Base-by-base conservation (phyloP, 2,797 vertebrate genomes). In the Pseudomugil gertrudae region DNA sequence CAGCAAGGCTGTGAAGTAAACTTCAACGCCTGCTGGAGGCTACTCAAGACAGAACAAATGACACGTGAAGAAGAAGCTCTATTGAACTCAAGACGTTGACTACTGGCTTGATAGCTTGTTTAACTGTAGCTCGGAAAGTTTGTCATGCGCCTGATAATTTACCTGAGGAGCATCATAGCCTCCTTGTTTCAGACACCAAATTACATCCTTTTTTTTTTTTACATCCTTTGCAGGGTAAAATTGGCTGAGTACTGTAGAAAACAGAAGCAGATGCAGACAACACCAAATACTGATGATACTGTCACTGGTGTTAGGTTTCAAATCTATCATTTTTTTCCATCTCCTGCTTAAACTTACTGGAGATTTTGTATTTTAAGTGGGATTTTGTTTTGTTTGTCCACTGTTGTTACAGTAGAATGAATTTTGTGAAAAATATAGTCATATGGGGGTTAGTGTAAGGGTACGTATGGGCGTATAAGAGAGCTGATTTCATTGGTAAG, bases 1-100 rank as follows among this genome's bases (percentile, higher is more conserved):
- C 83, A 75, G 72, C 84, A 29, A 4, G 64, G 38, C 67, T 78
- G 77, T 78, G 76, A 80, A 81, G 84, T 70, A 61, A 84, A 87
- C 80, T 72, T 65, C 78, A 54, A 64, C 29, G 55, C 57, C 76
- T 84, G 78, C 89, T 81, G 60, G 57, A 76, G 77, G 84, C 80
- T 69, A 32, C 23, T 63, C 48, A 54, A 58, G 45, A 72, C 63
- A 40, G 45, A 61, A 63, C 50, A 72, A 71, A 66, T 66, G 78
- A 81, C 59, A 83, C 72, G 54, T 66, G 43, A 66, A 76, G 47
- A 38, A 72, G 64, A 59, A 59, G 51, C 47, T 69, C 66, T 68
- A 83, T 75, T 68, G 29, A 76, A 76, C 59, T 50, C 45, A 47
- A 62, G 30, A 65, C n/a, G 7, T 45, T 9, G 29, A 68, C 65